A percentile compares a stretch with the other conserved stretches of the same genome.
These are phyloP conservation scores for Vulpes vulpes DNA, from an alignment of 2,113 vertebrate genomes.

Conservation along the genomic window DNA sequence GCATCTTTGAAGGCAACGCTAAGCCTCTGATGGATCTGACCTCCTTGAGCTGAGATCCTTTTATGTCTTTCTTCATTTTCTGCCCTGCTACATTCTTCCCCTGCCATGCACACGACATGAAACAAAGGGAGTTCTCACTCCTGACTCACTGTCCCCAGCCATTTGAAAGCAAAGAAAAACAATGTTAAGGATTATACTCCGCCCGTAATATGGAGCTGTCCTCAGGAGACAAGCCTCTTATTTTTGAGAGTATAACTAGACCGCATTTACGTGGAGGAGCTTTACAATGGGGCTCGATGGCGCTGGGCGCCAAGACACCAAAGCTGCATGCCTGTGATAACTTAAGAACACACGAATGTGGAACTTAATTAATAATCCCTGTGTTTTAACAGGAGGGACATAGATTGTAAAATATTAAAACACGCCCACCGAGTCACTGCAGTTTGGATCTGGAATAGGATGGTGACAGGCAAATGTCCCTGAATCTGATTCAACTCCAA, in stretches of 20 bases:
- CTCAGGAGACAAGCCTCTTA: slow-evolving; percentile 90
- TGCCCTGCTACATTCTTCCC: slow-evolving; percentile 94
- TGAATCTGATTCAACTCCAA: background rate
- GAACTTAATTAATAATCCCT: slow-evolving; percentile 82
- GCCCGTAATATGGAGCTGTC: slow-evolving; percentile 85
- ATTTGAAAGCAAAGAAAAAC: slow-evolving; percentile 90
- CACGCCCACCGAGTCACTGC: background rate
- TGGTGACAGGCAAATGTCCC: background rate
- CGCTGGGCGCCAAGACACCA: slow-evolving; percentile 85
- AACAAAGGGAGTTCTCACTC: slow-evolving; percentile 92
- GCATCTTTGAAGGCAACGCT: slow-evolving; percentile 98
- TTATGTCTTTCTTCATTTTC: slow-evolving; percentile 99
- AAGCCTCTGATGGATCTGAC: slow-evolving; percentile 99
- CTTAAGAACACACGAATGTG: slow-evolving; percentile 83
- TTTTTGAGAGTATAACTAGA: slow-evolving; percentile 88
- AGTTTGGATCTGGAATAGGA: background rate
- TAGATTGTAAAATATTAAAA: slow-evolving; percentile 72
- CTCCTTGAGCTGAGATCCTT: slow-evolving; percentile 98
- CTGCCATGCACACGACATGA: slow-evolving; percentile 88
- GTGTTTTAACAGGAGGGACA: slow-evolving; percentile 78
- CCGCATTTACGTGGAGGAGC: slow-evolving; percentile 79
- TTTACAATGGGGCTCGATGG: slow-evolving; percentile 84
- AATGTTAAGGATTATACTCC: slow-evolving; percentile 90
- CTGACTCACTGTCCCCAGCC: slow-evolving; percentile 90
- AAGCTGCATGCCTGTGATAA: slow-evolving; percentile 90